Evolutionary conservation across 1,140 invertebrate genomes (phyloP), one percentile per base, ranked within the genome.

Genomic region (Drosophila varians): DNA sequence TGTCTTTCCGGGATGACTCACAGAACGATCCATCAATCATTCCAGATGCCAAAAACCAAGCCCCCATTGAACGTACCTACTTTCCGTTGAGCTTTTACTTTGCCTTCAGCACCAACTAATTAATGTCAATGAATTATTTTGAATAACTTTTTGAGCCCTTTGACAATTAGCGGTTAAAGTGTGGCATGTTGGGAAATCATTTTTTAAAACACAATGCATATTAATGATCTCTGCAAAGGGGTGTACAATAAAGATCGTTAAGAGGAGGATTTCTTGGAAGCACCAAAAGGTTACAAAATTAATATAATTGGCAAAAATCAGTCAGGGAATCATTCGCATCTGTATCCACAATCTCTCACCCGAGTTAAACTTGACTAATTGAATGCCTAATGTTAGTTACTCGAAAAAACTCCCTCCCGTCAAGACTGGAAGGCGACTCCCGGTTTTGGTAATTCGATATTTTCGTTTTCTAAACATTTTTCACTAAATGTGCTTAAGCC

Each of bases 81-180:
- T 34, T 48, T 36, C 28, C 9, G 4, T 9, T 65, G 34, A 18
- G 12, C 34, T 40, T 21, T 7, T 7, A 14, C 38, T 43, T 26
- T 8, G 36, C 49, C 53, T 40, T 18, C 34, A 38, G 26, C 57
- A 46, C 31, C 42, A 36, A 21, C 25, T 86, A 84, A 84, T 84
- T 84, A 86, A 86, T 57, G 76, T 76, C 73, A 84, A 84, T 86
- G 76, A 66, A 51, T 66, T 56, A 70, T 36, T 64, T 57, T 40
- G 38, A 54, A 56, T 55, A 66, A 66, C 66, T 66, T 48, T 38
- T 31, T 31, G 28, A 11, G 28, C 3, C 28, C 36, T 45, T 65
- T 64, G 47, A 61, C 77, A 83, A 77, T 77, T 74, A 78, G 64
- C 55, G 47, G 31, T 26, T 25, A 45, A 70, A 70, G 47, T 21